Evolutionary conservation across 2,113 vertebrate species (phyloP).

Genomic region (Callopanchax toddi): DNA sequence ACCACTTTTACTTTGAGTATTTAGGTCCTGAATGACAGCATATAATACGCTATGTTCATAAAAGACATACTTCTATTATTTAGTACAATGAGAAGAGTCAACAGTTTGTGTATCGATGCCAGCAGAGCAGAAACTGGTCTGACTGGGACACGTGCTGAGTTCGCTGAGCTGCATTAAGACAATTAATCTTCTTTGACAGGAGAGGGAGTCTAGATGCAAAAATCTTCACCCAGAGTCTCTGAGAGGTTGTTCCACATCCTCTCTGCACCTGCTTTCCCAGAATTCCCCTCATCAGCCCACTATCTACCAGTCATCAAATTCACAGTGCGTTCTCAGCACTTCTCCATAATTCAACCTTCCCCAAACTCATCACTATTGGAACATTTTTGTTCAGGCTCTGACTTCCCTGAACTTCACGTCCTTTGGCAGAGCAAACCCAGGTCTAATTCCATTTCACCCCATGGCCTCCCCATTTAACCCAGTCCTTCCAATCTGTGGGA

Average conservation of each 20-base stretch:
- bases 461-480: neutral
- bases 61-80: constrained; percentile 18
- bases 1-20: constrained; percentile 1
- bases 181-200: constrained; percentile 54
- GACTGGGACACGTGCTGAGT: constrained; percentile 22
- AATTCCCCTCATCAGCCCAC: neutral
- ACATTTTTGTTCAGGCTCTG: constrained; percentile 13
- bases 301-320: constrained; percentile 19
- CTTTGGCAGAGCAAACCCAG: constrained; percentile 4
- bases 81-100: constrained; percentile 1
- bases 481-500: neutral
- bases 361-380: constrained; percentile 23
- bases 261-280: constrained; percentile 21
- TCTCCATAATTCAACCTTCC: constrained; percentile 23
- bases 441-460: neutral
- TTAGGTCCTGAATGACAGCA: constrained; percentile 1
- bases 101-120: too few relatives aligned
- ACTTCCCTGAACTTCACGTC: constrained; percentile 7
- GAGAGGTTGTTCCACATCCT: constrained; percentile 35
- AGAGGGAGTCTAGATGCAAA: constrained; percentile 8
- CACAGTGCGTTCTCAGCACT: constrained; percentile 15
- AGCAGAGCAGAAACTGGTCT: constrained; percentile 44
- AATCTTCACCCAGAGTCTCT: constrained; percentile 7
- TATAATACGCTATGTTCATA: constrained; percentile 2
- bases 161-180: constrained; percentile 29